Evolutionary conservation across 2,113 vertebrate genomes (phyloP), one percentile per base, ranked within the genome.

Genomic region (Pitta sordida): DNA sequence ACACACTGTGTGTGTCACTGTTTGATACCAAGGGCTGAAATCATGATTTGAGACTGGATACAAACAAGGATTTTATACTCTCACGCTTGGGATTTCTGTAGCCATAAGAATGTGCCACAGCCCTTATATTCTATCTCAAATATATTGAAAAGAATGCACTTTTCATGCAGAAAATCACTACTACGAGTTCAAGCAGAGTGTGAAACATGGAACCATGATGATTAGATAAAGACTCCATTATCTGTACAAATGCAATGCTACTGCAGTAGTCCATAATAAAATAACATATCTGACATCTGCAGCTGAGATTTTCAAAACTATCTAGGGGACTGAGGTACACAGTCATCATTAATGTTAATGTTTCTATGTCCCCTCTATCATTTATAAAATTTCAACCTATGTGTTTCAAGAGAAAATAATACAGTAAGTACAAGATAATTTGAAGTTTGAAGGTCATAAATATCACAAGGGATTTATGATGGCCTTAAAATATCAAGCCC

Each of bases 161-260:
- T 90, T 69, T 51, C 62, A 51, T 55, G n/a, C 4, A 22, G 86
- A 81, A 96, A 82, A 92, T 91, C 86, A 49, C 41, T 76, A 56
- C 75, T 73, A 84, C 24, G 69, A 84, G 59, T 91, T 90, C 83
- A 86, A 91, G 53, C 63, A 73, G 62, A 93, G 58, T 89, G 81
- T 76, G 89, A 95, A 95, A 86, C 79, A 86, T 23, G 62, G 44
- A 83, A 71, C 4, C 32, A 78, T 59, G 83, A 84, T 82, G 68
- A 86, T 86, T 83, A 95, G 58, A 92, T 93, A 94, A 87, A 52
- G n/a, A 73, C 37, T 86, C 65, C 46, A 89, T 93, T 95, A 92
- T 90, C 69, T 19, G 10, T 68, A 83, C 22, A 52, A 95, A 62
- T 84, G 56, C 41, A 86, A 69, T 79, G 34, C 20, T 46, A 49